Base-by-base conservation (phyloP, 53 echinoderm and acorn worm species). In the Astropecten irregularis region DNA sequence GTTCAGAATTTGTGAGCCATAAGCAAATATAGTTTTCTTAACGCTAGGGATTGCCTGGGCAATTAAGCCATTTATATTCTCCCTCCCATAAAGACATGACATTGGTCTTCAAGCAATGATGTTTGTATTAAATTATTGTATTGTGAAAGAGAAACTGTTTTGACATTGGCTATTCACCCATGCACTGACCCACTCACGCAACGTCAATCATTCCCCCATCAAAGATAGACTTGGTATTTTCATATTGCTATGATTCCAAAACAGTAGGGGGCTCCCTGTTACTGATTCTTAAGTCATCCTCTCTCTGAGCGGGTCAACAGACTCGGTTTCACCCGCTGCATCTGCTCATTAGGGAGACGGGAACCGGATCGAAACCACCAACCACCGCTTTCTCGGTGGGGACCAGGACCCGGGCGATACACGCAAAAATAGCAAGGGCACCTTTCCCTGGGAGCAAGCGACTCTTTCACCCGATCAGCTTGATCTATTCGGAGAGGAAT, bases 301-400 rank as follows among this genome's bases (percentile, higher is more conserved):
- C 42, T 42, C 42, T 42, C 42, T 42, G n/a, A n/a, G n/a, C n/a
- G n/a, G n/a, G n/a, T n/a, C n/a, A n/a, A n/a, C 9, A 14, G 35
- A 28, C 40, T 46, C 62, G 62, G 28, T 79, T 62, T 14, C 56
- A 9, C 35, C 33, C 14, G 62, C n/a, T 79, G 79, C 62, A 62
- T 79, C 79, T 79, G 79, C 62, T 79, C 79, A 79, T 79, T 79
- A 79, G 79, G 60, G 36, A 23, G 18, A 40, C n/a, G 3, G 25
- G 22, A 27, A 44, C 28, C 44, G 26, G 22, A 19, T 22, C 47
- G 40, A 69, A 69, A 69, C 70, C 22, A 37, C 5, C 49, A 26
- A 40, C 36, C 34, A 15, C 63, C 30, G 21, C 16, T 66, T 19
- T 36, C 36, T 66, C 21, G 66, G 34, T 21, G 66, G 35, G 36